Percentiles rank a stretch among this genome's conserved stretches.
Conservation (phyloP, 2,797 vertebrate species). For the Syncerus caffer region DNA sequence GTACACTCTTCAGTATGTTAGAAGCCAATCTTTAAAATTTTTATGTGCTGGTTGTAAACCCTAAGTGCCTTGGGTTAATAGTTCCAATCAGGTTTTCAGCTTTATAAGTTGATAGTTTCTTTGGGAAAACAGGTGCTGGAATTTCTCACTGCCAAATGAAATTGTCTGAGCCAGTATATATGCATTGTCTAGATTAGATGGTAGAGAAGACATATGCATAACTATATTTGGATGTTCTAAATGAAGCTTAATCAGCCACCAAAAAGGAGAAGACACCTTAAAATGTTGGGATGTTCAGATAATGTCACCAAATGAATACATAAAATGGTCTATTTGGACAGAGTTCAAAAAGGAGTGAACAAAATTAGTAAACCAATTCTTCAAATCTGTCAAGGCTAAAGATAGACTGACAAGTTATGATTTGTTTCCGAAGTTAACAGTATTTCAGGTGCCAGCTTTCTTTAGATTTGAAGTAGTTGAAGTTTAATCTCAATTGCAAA, state of each 20-base stretch:
- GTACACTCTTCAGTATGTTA: background rate
- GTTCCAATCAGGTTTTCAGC: background rate
- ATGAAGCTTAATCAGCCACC: constrained; percentile 50
- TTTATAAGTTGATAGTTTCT: constrained; percentile 48
- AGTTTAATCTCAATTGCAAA: background rate
- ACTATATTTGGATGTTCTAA: background rate
- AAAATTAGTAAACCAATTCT: background rate
- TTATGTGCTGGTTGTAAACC: constrained; percentile 9
- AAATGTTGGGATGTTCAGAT: constrained; percentile 35
- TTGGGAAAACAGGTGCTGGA: constrained; percentile 55
- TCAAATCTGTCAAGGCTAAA: constrained; percentile 12
- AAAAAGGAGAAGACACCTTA: constrained; percentile 37
- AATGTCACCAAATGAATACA: constrained; percentile 27
- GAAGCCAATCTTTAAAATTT: background rate
- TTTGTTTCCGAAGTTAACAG: background rate
- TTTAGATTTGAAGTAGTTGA: background rate
- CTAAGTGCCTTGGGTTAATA: constrained; percentile 9
- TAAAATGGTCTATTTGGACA: constrained; percentile 47
- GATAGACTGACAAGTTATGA: background rate
- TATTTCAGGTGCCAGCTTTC: background rate
- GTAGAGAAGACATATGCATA: background rate
- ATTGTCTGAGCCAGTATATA: background rate
- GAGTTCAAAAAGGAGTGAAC: constrained; percentile 14
- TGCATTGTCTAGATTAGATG: background rate
- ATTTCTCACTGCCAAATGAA: constrained; percentile 64